Percentiles rank a stretch among this genome's conserved stretches.
Conservation (phyloP, 2,797 vertebrate species). For the Melanotaenia nigrans region DNA sequence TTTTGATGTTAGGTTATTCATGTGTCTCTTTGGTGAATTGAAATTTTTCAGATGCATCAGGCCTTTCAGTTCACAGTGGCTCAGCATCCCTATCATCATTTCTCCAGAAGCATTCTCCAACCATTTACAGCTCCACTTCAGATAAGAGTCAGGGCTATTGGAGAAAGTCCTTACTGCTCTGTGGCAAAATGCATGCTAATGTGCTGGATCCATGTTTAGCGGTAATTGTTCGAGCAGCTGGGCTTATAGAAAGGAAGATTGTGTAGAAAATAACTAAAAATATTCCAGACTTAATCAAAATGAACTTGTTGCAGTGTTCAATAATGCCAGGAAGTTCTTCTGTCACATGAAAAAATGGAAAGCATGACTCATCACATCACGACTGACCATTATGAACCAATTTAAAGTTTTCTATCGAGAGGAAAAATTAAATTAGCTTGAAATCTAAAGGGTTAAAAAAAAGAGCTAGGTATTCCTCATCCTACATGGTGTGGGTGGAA, state of each 20-base stretch:
- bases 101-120: slow-evolving; percentile 41
- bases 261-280: slow-evolving; percentile 19
- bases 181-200: slow-evolving; percentile 52
- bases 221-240: slow-evolving; percentile 62
- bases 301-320: slow-evolving; percentile 10
- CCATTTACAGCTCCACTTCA: slow-evolving; percentile 49
- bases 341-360: background rate
- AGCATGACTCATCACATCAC: slow-evolving; percentile 8
- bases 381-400: slow-evolving; percentile 7
- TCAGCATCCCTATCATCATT: slow-evolving; percentile 44
- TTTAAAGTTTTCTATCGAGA: slow-evolving; percentile 15
- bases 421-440: slow-evolving; percentile 14
- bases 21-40: slow-evolving; percentile 23
- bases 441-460: slow-evolving; percentile 15
- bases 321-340: background rate
- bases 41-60: slow-evolving; percentile 35
- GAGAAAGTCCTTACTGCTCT: slow-evolving; percentile 41
- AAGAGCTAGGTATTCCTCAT: background rate
- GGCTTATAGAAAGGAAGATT: slow-evolving; percentile 42
- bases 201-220: slow-evolving; percentile 52
- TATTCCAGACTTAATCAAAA: slow-evolving; percentile 25
- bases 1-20: slow-evolving; percentile 18
- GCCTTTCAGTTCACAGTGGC: slow-evolving; percentile 19
- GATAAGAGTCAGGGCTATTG: slow-evolving; percentile 34
- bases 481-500: slow-evolving; percentile 34